These are phyloP conservation scores for Sternotherus odoratus DNA, from an alignment of 2,797 vertebrate genomes.

Conservation along the genomic window DNA sequence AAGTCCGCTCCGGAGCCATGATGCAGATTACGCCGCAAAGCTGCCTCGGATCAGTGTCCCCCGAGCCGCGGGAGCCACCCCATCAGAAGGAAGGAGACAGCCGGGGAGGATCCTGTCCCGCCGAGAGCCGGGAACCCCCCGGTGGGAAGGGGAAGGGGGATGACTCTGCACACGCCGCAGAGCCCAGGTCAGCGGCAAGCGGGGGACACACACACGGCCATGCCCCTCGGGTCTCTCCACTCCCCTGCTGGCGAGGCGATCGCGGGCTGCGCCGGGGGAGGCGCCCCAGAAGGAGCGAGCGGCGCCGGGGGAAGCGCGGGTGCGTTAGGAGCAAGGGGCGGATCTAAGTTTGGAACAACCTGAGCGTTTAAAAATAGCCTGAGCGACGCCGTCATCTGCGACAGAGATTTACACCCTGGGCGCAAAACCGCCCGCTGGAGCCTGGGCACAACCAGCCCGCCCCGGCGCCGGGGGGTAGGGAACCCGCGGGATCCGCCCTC, in stretches of 20 bases:
- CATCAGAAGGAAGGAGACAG: too few relatives aligned
- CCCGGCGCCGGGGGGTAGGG: too few relatives aligned
- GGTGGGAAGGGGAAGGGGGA: not conserved
- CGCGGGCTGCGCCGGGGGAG: too few relatives aligned
- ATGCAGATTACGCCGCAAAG: not conserved
- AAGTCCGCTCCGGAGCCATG: conserved; percentile 15
- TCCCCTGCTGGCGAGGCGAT: too few relatives aligned
- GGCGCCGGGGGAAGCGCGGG: too few relatives aligned
- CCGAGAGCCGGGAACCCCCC: not conserved
- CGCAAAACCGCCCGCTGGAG: too few relatives aligned
- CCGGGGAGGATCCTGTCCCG: too few relatives aligned
- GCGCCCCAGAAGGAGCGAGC: too few relatives aligned
- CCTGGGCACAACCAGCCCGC: too few relatives aligned
- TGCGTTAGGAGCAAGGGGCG: fast-evolving
- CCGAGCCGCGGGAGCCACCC: not conserved
- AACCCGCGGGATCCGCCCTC: too few relatives aligned
- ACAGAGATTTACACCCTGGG: not conserved
- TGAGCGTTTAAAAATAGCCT: not conserved
- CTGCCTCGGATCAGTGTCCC: too few relatives aligned
- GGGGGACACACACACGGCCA: fast-evolving
- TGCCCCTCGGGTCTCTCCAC: not conserved
- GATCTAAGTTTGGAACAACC: not conserved
- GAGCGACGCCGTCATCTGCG: too few relatives aligned
- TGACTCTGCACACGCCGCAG: not conserved
- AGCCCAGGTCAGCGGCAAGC: not conserved